Evolutionary conservation across 2,888 invertebrate species (phyloP).

Genomic region (Scaptomyza tumidula): DNA sequence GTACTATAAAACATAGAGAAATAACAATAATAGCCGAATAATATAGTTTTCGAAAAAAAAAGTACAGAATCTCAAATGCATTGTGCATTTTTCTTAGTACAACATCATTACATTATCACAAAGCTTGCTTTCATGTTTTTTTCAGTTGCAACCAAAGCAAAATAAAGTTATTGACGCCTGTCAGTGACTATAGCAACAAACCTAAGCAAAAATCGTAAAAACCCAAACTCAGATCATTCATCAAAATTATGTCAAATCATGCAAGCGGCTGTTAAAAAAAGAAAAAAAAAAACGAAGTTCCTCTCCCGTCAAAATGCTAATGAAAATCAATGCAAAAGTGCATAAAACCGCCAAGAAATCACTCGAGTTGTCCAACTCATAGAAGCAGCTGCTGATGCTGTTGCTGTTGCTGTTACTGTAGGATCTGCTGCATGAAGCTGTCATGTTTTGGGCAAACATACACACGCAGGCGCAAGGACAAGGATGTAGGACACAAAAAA

Average conservation of each 20-base stretch:
- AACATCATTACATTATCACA: neutral
- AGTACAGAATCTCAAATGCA: too few relatives aligned
- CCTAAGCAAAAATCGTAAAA: conserved; percentile 11
- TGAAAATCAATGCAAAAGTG: conserved; percentile 73
- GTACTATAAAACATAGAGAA: too few relatives aligned
- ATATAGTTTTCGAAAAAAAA: too few relatives aligned
- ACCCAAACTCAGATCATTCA: conserved; percentile 57
- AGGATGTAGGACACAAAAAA: conserved; percentile 16
- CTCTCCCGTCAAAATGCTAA: conserved; percentile 55
- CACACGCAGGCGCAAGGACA: conserved; percentile 10
- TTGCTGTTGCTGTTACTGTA: neutral
- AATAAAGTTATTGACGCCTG: conserved; percentile 64
- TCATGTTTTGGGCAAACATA: conserved; percentile 76
- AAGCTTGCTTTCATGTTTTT: neutral
- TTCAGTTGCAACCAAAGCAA: conserved; percentile 30
- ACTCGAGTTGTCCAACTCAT: conserved; percentile 28
- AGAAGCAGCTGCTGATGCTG: conserved; percentile 50
- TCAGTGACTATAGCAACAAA: conserved; percentile 50
- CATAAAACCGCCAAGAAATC: conserved; percentile 55
- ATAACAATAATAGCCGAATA: too few relatives aligned
- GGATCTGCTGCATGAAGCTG: conserved; percentile 70
- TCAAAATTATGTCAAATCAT: conserved; percentile 79
- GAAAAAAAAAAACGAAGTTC: conserved; percentile 33
- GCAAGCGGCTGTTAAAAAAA: conserved; percentile 61
- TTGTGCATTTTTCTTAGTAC: too few relatives aligned